Conservation (phyloP, 2,888 invertebrate species). For the Pseudococcus jackbeardsleyi region DNA sequence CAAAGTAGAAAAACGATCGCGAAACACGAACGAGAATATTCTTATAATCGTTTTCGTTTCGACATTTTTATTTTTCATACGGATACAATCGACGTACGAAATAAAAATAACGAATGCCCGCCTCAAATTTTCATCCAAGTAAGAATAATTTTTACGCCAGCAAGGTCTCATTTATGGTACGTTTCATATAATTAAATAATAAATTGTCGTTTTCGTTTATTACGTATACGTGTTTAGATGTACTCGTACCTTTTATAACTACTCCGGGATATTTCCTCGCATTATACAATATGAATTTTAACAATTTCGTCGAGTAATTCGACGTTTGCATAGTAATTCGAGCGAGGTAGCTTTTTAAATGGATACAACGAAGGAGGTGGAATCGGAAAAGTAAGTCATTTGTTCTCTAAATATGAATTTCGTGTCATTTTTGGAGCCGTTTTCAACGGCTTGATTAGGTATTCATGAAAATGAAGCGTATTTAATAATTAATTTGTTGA, state of each 20-base stretch:
- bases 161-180: slow-evolving; percentile 26
- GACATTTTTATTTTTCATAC: neutral
- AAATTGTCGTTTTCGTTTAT: slow-evolving; percentile 7
- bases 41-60: neutral
- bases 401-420: neutral
- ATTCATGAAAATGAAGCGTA: neutral
- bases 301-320: slow-evolving; percentile 3
- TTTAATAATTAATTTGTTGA: neutral
- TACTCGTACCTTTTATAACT: neutral
- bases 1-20: neutral
- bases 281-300: slow-evolving; percentile 51
- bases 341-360: neutral
- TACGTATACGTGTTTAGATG: neutral
- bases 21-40: neutral
- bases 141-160: neutral
- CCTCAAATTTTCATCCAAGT: slow-evolving; percentile 5
- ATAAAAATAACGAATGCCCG: neutral
- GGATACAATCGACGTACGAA: neutral
- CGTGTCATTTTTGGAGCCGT: neutral
- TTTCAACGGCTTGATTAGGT: neutral
- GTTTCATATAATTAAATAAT: slow-evolving; percentile 28
- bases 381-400: neutral
- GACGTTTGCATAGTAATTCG: slow-evolving; percentile 30
- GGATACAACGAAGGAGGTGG: neutral
- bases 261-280: neutral